phyloP scores from a whole-genome alignment of 2,113 vertebrate genomes.

The Rhea pennata region DNA sequence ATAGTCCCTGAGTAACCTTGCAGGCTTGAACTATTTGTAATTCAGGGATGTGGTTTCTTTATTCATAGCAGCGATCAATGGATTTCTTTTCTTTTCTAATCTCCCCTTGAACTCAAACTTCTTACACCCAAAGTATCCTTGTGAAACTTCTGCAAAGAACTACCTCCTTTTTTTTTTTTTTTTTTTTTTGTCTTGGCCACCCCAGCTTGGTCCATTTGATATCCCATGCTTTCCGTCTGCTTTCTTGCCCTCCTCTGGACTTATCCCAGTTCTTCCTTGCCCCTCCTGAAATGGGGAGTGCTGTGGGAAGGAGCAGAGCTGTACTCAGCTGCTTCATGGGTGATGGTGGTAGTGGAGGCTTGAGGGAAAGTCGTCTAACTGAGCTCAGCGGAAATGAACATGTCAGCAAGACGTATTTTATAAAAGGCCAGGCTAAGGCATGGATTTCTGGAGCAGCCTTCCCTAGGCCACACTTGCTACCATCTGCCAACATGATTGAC shows the following conservation, averaged over 20 bases:
- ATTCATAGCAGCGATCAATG: background rate
- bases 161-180: background rate
- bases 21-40: background rate
- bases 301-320: background rate
- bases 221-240: rapidly evolving
- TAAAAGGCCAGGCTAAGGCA: no score
- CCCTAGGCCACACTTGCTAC: background rate
- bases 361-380: background rate
- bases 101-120: background rate
- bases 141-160: background rate
- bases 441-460: background rate
- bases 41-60: background rate
- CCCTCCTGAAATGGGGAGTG: rapidly evolving
- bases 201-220: rapidly evolving
- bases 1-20: background rate
- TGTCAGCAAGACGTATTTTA: no score
- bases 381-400: no score
- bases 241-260: background rate
- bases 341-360: background rate
- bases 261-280: background rate
- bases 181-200: background rate
- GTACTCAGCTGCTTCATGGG: background rate
- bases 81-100: background rate
- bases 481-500: background rate
- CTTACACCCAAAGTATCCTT: background rate